Base-by-base conservation (phyloP, 2,113 vertebrate genomes). In the Philantomba maxwellii region DNA sequence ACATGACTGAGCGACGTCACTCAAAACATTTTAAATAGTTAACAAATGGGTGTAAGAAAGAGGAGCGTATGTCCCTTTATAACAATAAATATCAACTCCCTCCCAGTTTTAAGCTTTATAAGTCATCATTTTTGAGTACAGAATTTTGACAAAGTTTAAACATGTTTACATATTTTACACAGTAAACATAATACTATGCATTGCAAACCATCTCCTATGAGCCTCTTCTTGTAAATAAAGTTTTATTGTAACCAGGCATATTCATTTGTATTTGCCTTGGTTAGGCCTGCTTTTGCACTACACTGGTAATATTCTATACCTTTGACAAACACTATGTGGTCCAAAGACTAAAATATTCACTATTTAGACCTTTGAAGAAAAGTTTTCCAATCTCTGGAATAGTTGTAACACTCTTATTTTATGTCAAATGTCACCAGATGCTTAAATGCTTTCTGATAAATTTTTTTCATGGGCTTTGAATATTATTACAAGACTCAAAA, bases 91-190 rank as follows among this genome's bases (percentile, higher is more conserved):
- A 83, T 49, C 70, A 58, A 45, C 33, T 82, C 15, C 5, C 6
- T 81, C 14, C 9, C 26, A 53, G 14, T 47, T 47, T 87, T 73
- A 73, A 49, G 21, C 11, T 47, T 91, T 78, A 7, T 75, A 14
- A 25, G 30, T 85, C 53, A 55, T 75, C 26, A 77, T 87, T 90
- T 15, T 13, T 75, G 16, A 57, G 23, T 82, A 4, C 25, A 95
- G 25, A 96, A 47, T 84, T 93, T 93, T 80, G 51, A 43, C 30
- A 93, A 12, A 0, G 3, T 14, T 87, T 97, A 77, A 62, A 19
- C 73, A 58, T 43, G 83, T 96, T 43, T 78, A 36, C 39, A n/a
- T 90, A 64, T 1, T 83, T 87, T 39, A 33, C 28, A 87, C 10
- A 23, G 16, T 81, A 92, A 85, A 62, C 21, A 9, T 87, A 83